phyloP scores from a whole-genome alignment of 2,888 invertebrate genomes.

The Meta bourneti region DNA sequence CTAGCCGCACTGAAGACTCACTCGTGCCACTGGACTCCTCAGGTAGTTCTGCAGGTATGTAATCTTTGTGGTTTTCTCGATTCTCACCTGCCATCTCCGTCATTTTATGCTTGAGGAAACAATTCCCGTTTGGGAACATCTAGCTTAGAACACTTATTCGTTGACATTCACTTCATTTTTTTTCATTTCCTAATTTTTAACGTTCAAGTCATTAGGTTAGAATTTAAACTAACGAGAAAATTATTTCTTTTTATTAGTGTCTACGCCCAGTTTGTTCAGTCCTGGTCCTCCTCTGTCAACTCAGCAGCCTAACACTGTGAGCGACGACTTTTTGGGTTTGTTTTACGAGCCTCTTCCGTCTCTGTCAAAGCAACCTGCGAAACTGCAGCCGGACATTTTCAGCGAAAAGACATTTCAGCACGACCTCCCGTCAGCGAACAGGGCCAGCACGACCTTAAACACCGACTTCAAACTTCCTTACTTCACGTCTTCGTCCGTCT shows the following conservation, averaged over 20 bases:
- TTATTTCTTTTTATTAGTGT: slow-evolving; percentile 11
- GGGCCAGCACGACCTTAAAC: neutral
- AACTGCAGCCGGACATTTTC: neutral
- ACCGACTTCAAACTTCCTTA: slow-evolving; percentile 49
- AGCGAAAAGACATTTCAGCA: slow-evolving; percentile 40
- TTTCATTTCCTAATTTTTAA: too few species aligned
- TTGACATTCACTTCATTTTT: too few species aligned
- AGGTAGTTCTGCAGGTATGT: neutral
- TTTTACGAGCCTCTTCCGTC: slow-evolving; percentile 36
- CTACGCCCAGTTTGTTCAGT: slow-evolving; percentile 44
- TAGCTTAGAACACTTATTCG: too few species aligned
- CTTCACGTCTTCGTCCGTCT: slow-evolving; percentile 7
- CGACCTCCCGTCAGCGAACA: slow-evolving; percentile 1
- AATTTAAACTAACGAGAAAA: too few species aligned
- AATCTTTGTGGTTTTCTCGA: too few species aligned
- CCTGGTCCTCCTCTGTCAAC: slow-evolving; percentile 15
- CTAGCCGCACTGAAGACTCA: slow-evolving; percentile 41
- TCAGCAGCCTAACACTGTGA: slow-evolving; percentile 11
- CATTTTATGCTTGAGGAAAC: too few species aligned
- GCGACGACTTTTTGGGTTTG: slow-evolving; percentile 38
- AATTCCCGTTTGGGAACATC: too few species aligned
- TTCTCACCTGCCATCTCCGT: too few species aligned
- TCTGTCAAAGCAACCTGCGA: slow-evolving; percentile 10
- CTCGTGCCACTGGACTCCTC: slow-evolving; percentile 33
- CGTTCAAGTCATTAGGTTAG: too few species aligned